Conservation (phyloP, 2,888 invertebrate species). For the Patella caerulea region DNA sequence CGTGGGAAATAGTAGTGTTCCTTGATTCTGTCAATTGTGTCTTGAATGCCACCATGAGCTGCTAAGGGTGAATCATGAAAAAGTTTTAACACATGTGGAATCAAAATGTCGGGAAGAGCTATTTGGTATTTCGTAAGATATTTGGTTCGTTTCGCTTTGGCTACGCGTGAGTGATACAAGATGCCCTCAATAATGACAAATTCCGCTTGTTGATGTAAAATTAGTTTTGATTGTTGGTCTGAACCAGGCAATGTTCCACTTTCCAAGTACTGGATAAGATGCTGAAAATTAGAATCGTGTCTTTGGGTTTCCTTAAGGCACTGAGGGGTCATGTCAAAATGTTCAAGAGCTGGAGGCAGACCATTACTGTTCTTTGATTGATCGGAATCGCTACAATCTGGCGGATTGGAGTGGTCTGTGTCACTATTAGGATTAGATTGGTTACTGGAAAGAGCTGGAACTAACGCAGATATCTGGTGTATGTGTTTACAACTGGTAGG, state of each 20-base stretch:
- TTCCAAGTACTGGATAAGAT: constrained; percentile 15
- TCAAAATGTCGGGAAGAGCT: constrained; percentile 27
- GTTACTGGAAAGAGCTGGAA: no score
- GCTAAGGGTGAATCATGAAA: constrained; percentile 30
- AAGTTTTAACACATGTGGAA: constrained; percentile 23
- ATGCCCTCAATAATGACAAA: constrained; percentile 28
- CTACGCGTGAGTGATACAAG: constrained; percentile 29
- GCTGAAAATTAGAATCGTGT: constrained; percentile 7
- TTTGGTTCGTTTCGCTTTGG: constrained; percentile 29
- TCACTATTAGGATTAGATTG: no score
- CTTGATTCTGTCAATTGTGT: constrained; percentile 28
- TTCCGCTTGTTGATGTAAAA: constrained; percentile 28
- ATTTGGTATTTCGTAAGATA: constrained; percentile 24
- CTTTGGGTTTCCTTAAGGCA: constrained; percentile 11
- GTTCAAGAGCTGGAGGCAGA: neutral
- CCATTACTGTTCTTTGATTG: no score
- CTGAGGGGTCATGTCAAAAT: neutral
- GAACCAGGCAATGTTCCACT: constrained; percentile 22
- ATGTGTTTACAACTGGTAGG: no score
- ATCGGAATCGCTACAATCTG: no score
- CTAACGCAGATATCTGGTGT: no score
- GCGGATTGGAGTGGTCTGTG: no score
- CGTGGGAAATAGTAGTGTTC: constrained; percentile 27
- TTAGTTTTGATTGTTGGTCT: constrained; percentile 24
- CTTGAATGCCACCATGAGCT: constrained; percentile 33